These are phyloP conservation scores for Hypomecis punctinalis DNA, from an alignment of 2,888 invertebrate species.

Conservation along the genomic window DNA sequence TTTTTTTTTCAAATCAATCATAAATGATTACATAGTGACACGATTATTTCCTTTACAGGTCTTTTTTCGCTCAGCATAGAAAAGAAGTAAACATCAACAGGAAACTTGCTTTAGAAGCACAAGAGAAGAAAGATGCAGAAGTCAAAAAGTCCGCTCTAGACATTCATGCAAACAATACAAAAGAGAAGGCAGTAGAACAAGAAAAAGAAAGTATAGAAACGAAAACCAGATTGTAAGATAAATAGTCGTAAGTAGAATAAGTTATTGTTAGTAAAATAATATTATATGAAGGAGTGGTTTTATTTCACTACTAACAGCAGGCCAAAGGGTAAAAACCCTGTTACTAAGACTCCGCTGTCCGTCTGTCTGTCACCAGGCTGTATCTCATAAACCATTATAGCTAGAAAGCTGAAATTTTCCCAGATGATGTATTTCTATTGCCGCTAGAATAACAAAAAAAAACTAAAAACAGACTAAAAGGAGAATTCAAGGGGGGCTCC, in stretches of 20 bases:
- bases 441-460: too few relatives aligned
- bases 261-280: constrained; percentile 20
- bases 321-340: too few relatives aligned
- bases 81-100: constrained; percentile 56
- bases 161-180: constrained; percentile 12
- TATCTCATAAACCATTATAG: too few relatives aligned
- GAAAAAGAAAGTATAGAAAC: constrained; percentile 29
- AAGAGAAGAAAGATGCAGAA: constrained; percentile 48
- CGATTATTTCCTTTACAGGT: constrained; percentile 54
- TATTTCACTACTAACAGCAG: background rate
- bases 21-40: background rate
- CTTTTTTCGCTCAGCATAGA: constrained; percentile 66
- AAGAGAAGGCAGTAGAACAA: constrained; percentile 19
- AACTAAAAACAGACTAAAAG: too few relatives aligned
- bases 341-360: too few relatives aligned
- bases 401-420: too few relatives aligned
- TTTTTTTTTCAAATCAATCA: too few relatives aligned
- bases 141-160: constrained; percentile 29
- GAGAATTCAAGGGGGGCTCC: too few relatives aligned
- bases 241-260: constrained; percentile 3
- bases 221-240: constrained; percentile 36
- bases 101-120: constrained; percentile 66
- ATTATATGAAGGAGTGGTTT: background rate
- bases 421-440: too few relatives aligned
- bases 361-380: too few relatives aligned